Conservation (phyloP, 2,113 vertebrate genomes). For the Chionodraco myersi region DNA sequence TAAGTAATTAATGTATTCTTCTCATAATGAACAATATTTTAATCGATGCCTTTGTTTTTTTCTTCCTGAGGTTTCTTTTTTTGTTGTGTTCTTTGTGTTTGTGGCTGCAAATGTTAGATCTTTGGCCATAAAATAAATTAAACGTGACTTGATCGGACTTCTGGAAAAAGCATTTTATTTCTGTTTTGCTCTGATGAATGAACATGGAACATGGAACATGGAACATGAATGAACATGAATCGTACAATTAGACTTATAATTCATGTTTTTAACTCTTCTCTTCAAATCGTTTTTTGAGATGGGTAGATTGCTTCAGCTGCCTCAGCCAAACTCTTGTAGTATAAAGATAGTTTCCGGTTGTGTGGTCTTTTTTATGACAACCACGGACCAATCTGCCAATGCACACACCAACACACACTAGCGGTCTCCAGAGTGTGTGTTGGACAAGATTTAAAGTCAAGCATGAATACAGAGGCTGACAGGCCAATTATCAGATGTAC, state of each 20-base stretch:
- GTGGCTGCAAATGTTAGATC: neutral
- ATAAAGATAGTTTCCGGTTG: neutral
- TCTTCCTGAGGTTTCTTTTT: neutral
- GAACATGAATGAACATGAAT: too few species aligned
- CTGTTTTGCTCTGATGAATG: neutral
- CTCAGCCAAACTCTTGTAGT: neutral
- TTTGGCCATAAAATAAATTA: neutral
- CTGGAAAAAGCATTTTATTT: neutral
- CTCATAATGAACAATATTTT: neutral
- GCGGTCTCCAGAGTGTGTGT: conserved; percentile 41
- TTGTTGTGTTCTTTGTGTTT: neutral
- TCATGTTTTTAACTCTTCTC: neutral
- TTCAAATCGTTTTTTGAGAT: neutral
- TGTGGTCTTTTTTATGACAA: conserved; percentile 1
- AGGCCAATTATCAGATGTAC: conserved; percentile 79
- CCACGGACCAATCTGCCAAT: conserved; percentile 18
- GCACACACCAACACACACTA: conserved; percentile 5
- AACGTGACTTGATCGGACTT: neutral
- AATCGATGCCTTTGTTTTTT: neutral
- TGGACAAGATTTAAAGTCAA: conserved; percentile 71
- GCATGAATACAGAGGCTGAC: conserved; percentile 78
- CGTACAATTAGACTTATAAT: neutral
- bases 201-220: too few species aligned
- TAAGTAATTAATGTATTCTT: neutral
- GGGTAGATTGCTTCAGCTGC: neutral